These are phyloP conservation scores for Pangasius macronema DNA, from an alignment of 2,797 vertebrate genomes.

Conservation along the genomic window DNA sequence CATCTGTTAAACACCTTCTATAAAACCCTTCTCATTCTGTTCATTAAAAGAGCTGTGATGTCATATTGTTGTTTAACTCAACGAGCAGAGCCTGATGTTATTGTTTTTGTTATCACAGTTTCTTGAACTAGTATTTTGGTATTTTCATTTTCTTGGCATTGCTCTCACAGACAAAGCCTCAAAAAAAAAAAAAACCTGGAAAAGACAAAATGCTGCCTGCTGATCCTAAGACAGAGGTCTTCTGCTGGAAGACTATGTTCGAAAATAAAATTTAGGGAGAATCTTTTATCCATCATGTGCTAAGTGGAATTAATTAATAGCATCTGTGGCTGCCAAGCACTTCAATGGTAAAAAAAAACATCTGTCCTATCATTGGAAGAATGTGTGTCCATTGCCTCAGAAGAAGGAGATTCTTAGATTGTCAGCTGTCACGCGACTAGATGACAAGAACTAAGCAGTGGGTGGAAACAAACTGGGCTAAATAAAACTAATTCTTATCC, in stretches of 20 bases:
- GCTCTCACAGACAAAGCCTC: not conserved
- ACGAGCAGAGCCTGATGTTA: slow-evolving; percentile 34
- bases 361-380: not conserved
- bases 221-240: not conserved
- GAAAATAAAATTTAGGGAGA: not conserved
- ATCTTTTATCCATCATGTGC: not conserved
- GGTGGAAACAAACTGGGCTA: slow-evolving; percentile 1
- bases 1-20: not conserved
- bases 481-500: not conserved
- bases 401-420: not conserved
- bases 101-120: slow-evolving; percentile 34
- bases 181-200: not conserved
- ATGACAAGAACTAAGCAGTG: not conserved
- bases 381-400: not conserved
- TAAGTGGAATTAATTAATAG: slow-evolving; percentile 6
- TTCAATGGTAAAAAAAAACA: not conserved
- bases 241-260: not conserved
- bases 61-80: slow-evolving; percentile 37
- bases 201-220: slow-evolving; percentile 17
- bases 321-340: not conserved
- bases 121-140: no score
- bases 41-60: slow-evolving; percentile 13
- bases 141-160: slow-evolving; percentile 47
- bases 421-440: no score
- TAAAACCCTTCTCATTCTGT: slow-evolving; percentile 6